Evolutionary conservation across 2,888 invertebrate genomes (phyloP), one percentile per base, ranked within the genome.

Genomic region (Mesorhabditis sp.): DNA sequence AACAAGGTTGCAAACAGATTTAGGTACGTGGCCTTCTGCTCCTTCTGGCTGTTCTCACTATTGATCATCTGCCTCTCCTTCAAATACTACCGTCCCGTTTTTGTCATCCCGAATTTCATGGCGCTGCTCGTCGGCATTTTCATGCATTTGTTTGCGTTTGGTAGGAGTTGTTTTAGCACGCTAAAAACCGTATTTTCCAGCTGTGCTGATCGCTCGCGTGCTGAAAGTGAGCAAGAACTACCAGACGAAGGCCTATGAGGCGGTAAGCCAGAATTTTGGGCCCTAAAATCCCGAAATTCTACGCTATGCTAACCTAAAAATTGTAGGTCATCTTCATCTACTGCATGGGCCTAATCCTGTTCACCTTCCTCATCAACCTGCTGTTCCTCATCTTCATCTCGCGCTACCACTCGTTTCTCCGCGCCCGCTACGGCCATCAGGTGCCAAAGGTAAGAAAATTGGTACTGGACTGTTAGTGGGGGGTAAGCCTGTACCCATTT

Each of bases 51-150:
- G 6, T 79, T 80, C 70, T 75, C 80, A 0, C 72, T 81, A 44
- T 71, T 81, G 28, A 78, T 78, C 45, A 73, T 79, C 3, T 76
- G 75, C 13, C 67, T 81, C 7, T 81, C 81, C 3, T 81, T 81
- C 76, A 79, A 80, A 69, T 81, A 80, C 70, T 80, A 80, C 69
- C 79, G 81, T 4, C 80, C 81, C 2, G 79, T 81, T 4, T 80
- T 81, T 68, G 80, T 81, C 42, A 69, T 80, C 67, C 81, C 81
- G 4, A 81, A 81, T 63, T 79, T 80, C 70, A 79, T 78, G 3
- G 80, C 79, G 7, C 73, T 81, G 3, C 67, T 80, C 43, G 74
- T 79, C 15, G 81, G 81, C 43, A 69, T 75, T 2, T 74, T 81
- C 70, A 79, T 81, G 79, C 76, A 80, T 70, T 67, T 78, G 5